phyloP scores from a whole-genome alignment of 2,113 vertebrate genomes.

The Microcebus ravelobensis region DNA sequence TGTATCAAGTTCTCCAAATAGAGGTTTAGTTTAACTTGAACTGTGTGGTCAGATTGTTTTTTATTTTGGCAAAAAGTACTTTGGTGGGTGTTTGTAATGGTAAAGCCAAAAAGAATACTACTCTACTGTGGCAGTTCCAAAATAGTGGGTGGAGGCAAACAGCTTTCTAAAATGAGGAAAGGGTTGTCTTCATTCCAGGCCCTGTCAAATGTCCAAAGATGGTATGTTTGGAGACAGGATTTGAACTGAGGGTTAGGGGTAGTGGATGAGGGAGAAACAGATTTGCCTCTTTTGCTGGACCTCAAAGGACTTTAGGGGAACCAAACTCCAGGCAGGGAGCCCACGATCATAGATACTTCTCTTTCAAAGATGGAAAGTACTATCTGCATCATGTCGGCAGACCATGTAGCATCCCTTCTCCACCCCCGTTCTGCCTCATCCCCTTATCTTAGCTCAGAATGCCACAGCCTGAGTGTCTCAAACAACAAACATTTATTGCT shows the following conservation, averaged over 20 bases:
- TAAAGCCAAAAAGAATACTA: neutral
- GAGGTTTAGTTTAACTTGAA: neutral
- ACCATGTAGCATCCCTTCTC: neutral
- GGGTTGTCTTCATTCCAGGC: neutral
- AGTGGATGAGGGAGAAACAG: neutral
- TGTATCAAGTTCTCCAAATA: conserved; percentile 15
- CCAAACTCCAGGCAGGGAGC: neutral
- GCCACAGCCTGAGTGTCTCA: neutral
- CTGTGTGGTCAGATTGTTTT: neutral
- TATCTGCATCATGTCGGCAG: neutral
- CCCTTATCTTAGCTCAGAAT: neutral
- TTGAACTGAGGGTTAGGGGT: neutral
- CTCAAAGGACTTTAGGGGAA: neutral
- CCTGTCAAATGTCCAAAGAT: neutral
- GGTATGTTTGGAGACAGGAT: neutral
- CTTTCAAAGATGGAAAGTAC: neutral
- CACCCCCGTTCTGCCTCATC: too few species aligned
- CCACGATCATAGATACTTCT: neutral
- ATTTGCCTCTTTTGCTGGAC: neutral
- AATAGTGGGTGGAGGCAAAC: neutral
- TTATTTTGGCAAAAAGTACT: neutral
- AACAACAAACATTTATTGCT: neutral
- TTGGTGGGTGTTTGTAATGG: neutral
- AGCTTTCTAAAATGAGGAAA: neutral
- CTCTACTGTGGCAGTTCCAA: neutral